phyloP scores from a whole-genome alignment of 2,797 vertebrate genomes.

The Meda fulgida region DNA sequence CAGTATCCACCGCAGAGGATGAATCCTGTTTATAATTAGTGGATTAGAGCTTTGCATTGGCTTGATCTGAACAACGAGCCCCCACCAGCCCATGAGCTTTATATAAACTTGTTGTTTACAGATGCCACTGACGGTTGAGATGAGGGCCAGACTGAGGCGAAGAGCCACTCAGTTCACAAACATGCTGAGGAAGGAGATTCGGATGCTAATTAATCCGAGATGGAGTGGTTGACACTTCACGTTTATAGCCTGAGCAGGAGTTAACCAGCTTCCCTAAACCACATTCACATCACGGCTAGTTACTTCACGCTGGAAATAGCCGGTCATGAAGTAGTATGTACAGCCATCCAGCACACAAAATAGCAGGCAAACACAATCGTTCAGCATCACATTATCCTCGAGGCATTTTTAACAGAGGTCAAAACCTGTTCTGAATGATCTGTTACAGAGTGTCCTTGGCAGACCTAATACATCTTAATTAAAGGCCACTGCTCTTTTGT shows the following conservation, averaged over 20 bases:
- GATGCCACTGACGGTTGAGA: slow-evolving; percentile 7
- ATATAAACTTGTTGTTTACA: slow-evolving; percentile 49
- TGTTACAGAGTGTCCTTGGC: slow-evolving; percentile 17
- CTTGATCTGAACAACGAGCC: slow-evolving; percentile 38
- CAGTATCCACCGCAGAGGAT: slow-evolving; percentile 21
- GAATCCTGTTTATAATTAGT: slow-evolving; percentile 45
- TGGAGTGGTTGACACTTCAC: background rate
- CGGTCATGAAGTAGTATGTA: background rate
- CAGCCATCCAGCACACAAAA: slow-evolving; percentile 8
- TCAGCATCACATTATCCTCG: slow-evolving; percentile 45
- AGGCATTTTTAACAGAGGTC: slow-evolving; percentile 35
- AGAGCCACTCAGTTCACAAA: slow-evolving; percentile 13
- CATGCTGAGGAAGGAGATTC: slow-evolving; percentile 5
- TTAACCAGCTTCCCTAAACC: slow-evolving; percentile 23
- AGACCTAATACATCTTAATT: slow-evolving; percentile 40
- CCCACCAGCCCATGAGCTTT: slow-evolving; percentile 24
- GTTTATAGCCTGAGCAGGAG: background rate
- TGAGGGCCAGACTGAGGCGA: slow-evolving; percentile 30
- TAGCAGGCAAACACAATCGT: slow-evolving; percentile 13
- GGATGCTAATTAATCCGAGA: slow-evolving; percentile 17
- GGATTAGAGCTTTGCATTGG: slow-evolving; percentile 44
- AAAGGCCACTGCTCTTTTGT: slow-evolving; percentile 23
- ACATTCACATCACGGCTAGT: slow-evolving; percentile 22
- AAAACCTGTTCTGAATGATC: slow-evolving; percentile 29
- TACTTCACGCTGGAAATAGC: slow-evolving; percentile 2